Percentiles rank a stretch among this genome's conserved stretches.
Evolutionary conservation across 2,888 invertebrate genomes (phyloP).

Genomic region (Gastrophysa polygoni): DNA sequence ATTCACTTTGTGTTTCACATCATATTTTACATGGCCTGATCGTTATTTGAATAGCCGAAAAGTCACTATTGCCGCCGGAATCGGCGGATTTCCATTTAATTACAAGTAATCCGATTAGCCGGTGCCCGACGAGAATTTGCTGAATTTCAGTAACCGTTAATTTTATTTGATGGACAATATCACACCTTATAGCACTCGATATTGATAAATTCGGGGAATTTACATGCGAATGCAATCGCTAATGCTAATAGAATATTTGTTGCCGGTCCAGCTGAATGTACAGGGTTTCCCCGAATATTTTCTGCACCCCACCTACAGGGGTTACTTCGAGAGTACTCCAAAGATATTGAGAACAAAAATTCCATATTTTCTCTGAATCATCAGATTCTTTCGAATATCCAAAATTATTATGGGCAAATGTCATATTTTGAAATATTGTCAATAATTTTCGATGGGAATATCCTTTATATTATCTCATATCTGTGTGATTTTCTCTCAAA

Average conservation of each 20-base stretch:
- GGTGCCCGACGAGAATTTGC: constrained; percentile 5
- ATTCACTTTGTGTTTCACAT: constrained; percentile 12
- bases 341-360: too few relatives aligned
- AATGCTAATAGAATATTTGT: not conserved
- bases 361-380: too few relatives aligned
- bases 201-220: not conserved
- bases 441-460: too few relatives aligned
- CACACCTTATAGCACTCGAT: not conserved
- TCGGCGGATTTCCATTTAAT: constrained; percentile 8
- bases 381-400: too few relatives aligned
- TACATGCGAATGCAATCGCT: not conserved
- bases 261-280: too few relatives aligned
- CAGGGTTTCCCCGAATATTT: too few relatives aligned
- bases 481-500: too few relatives aligned
- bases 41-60: constrained; percentile 1
- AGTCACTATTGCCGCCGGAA: constrained; percentile 12
- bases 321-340: too few relatives aligned
- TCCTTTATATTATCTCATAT: too few relatives aligned
- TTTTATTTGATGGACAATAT: constrained; percentile 3
- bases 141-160: constrained; percentile 1
- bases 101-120: constrained; percentile 12
- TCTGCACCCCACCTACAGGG: too few relatives aligned
- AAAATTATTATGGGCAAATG: too few relatives aligned
- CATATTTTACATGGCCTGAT: constrained; percentile 6
- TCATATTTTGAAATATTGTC: too few relatives aligned